Percentiles rank a stretch among this genome's conserved stretches.
Evolutionary conservation across 2,113 vertebrate genomes (phyloP).

Genomic region (Monopterus albus): DNA sequence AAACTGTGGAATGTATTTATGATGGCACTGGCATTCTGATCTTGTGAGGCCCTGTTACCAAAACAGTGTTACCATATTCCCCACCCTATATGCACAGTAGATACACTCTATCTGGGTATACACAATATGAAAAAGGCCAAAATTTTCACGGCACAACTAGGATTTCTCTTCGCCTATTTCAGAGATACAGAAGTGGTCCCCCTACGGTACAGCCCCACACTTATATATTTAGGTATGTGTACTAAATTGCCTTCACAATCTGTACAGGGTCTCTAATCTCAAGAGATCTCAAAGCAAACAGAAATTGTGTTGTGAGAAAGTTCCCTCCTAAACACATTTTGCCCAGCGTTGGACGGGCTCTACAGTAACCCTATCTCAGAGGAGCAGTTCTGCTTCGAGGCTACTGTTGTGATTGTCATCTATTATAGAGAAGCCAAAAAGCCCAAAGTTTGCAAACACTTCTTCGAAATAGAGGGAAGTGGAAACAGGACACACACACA

Average conservation of each 20-base stretch:
- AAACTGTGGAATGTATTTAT: constrained; percentile 1
- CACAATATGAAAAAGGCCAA: neutral
- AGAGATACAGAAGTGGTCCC: neutral
- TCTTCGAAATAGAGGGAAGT: constrained; percentile 43
- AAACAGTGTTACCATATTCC: neutral
- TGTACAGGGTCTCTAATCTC: constrained; percentile 46
- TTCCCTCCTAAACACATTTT: constrained; percentile 54
- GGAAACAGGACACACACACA: constrained; percentile 7
- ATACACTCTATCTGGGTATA: too few relatives aligned
- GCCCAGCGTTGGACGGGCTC: constrained; percentile 20
- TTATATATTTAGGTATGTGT: constrained; percentile 31
- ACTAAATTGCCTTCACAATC: constrained; percentile 43
- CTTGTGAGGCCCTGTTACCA: neutral
- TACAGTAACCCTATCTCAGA: constrained; percentile 60
- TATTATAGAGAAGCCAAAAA: constrained; percentile 72
- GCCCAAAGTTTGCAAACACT: constrained; percentile 52
- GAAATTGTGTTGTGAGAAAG: constrained; percentile 51
- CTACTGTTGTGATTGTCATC: constrained; percentile 72
- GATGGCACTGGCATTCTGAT: neutral
- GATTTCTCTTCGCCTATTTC: neutral
- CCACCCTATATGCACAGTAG: neutral
- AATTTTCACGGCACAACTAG: neutral
- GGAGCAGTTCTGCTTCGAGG: constrained; percentile 68
- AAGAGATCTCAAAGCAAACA: constrained; percentile 49
- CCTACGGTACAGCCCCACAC: neutral